Evolutionary conservation across 2,113 vertebrate species (phyloP).

Genomic region (Anolis carolinensis): DNA sequence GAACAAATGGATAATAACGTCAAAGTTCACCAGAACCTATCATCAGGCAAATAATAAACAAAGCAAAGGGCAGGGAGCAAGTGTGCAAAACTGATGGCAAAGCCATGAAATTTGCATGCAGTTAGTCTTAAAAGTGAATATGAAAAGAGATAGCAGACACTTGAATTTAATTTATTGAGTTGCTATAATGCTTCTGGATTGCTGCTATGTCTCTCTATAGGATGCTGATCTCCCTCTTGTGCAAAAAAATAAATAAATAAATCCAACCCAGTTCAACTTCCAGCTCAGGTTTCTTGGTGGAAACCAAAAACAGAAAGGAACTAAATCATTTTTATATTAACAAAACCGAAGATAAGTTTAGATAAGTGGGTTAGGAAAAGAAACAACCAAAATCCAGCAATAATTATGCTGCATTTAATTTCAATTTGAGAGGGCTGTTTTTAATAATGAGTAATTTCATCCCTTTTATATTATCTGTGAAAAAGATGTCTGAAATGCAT

Average conservation of each 20-base stretch:
- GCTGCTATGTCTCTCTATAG: not conserved
- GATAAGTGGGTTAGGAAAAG: not conserved
- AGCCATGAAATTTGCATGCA: not conserved
- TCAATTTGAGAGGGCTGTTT: not conserved
- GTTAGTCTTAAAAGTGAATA: not conserved
- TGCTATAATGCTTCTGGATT: not conserved
- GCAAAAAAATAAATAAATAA: too few relatives aligned
- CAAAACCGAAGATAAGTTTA: not conserved
- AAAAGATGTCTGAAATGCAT: not conserved
- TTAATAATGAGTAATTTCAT: not conserved
- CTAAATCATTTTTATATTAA: not conserved
- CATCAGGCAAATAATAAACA: not conserved
- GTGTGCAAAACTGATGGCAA: not conserved
- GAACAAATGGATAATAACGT: too few relatives aligned
- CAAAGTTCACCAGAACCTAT: not conserved
- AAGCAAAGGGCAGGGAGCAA: not conserved
- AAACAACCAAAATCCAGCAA: not conserved
- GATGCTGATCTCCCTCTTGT: not conserved
- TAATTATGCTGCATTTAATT: not conserved
- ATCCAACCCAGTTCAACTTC: not conserved
- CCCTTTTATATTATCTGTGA: not conserved
- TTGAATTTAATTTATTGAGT: not conserved
- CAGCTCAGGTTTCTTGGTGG: not conserved
- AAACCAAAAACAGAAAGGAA: not conserved
- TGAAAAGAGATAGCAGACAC: not conserved